A percentile compares a stretch with the other conserved stretches of the same genome.
Evolutionary conservation across 2,113 vertebrate species (phyloP).

Genomic region (Canis aureus): DNA sequence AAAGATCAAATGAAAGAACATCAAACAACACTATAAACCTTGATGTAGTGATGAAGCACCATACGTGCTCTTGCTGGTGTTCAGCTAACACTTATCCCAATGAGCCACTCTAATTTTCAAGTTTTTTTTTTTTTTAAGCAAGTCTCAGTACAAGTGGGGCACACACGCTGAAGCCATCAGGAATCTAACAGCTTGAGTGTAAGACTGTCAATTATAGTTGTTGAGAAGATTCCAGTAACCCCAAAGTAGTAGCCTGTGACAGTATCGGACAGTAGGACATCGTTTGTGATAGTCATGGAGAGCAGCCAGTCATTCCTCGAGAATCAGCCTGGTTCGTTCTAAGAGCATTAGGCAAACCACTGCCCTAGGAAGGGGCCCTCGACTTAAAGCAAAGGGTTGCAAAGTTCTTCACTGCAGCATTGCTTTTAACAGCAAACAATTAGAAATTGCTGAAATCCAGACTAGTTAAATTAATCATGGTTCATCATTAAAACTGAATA

Average conservation of each 20-base stretch:
- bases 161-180: not conserved
- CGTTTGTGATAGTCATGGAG: not conserved
- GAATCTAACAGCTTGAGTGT: not conserved
- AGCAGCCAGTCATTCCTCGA: not conserved
- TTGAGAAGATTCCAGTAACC: conserved; percentile 10
- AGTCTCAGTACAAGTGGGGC: not conserved
- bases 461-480: not conserved
- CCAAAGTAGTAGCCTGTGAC: not conserved
- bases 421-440: not conserved
- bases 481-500: not conserved
- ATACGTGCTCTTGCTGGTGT: not conserved
- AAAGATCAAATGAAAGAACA: conserved; percentile 11
- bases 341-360: not conserved
- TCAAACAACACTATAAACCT: not conserved
- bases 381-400: not conserved
- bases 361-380: not conserved
- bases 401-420: not conserved
- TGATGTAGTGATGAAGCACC: not conserved
- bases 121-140: not conserved
- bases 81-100: not conserved
- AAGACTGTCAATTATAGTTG: not conserved
- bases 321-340: not conserved
- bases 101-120: not conserved
- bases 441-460: not conserved
- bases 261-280: not conserved